Evolutionary conservation across 2,888 invertebrate species (phyloP).

Genomic region (Cryptocephalus primarius): DNA sequence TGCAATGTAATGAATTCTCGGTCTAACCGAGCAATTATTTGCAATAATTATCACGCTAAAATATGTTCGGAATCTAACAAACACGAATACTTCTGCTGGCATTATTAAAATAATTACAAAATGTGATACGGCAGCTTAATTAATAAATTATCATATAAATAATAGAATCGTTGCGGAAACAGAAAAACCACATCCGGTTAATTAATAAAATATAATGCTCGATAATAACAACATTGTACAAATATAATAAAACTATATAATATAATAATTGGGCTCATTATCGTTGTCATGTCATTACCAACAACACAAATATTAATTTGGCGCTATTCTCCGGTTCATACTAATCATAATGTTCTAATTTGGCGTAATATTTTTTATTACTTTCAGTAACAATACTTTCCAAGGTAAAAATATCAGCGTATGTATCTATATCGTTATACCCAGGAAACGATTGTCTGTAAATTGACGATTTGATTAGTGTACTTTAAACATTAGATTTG

Average conservation of each 20-base stretch:
- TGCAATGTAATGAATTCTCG: too few relatives aligned
- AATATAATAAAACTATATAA: conserved; percentile 15
- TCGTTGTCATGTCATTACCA: conserved; percentile 6
- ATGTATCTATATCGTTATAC: too few relatives aligned
- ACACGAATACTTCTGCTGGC: too few relatives aligned
- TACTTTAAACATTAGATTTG: too few relatives aligned
- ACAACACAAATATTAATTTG: background rate
- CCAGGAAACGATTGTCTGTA: too few relatives aligned
- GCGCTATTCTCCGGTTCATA: background rate
- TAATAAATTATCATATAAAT: conserved; percentile 20
- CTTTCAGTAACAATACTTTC: too few relatives aligned
- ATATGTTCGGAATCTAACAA: too few relatives aligned
- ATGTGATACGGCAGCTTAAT: conserved; percentile 14
- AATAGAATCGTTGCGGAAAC: conserved; percentile 17
- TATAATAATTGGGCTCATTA: conserved; percentile 13
- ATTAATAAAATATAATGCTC: conserved; percentile 15
- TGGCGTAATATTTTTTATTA: background rate
- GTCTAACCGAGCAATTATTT: too few relatives aligned
- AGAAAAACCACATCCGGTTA: conserved; percentile 20
- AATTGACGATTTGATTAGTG: too few relatives aligned
- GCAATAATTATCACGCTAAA: too few relatives aligned
- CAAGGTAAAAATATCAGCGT: too few relatives aligned
- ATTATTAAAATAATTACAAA: conserved; percentile 13
- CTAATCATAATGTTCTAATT: background rate
- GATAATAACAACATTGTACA: conserved; percentile 15